Percentiles rank a stretch among this genome's conserved stretches.
Evolutionary conservation across 92 coral and sea anemone genomes (phyloP).

Genomic region (Actinostola sp.): DNA sequence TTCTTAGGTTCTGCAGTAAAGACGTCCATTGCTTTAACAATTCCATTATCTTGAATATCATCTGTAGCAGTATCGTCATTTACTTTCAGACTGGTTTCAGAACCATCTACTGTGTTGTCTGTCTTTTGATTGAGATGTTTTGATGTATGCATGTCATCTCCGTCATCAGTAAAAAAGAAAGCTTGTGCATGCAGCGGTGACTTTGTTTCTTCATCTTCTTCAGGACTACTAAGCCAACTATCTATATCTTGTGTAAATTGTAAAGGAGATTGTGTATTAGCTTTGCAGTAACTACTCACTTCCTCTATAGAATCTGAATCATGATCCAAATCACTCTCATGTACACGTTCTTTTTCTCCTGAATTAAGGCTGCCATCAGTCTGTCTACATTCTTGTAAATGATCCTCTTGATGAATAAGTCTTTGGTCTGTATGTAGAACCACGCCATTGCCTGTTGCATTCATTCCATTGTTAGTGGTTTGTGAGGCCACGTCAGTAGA

Average conservation of each 20-base stretch:
- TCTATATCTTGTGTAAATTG: conserved; percentile 68
- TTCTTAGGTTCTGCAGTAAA: background rate
- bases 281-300: background rate
- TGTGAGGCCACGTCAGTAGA: too few relatives aligned
- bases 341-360: background rate
- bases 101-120: background rate
- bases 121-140: background rate
- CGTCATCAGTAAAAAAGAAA: background rate
- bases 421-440: too few relatives aligned
- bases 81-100: conserved; percentile 1
- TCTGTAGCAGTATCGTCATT: background rate
- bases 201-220: conserved; percentile 54
- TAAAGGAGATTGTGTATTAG: background rate
- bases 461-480: too few relatives aligned
- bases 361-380: background rate
- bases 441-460: too few relatives aligned
- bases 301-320: conserved; percentile 34
- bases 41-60: background rate
- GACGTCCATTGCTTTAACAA: background rate
- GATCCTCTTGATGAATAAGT: too few relatives aligned
- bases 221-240: conserved; percentile 85
- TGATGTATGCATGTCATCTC: background rate
- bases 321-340: conserved; percentile 9
- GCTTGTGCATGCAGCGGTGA: conserved; percentile 10
- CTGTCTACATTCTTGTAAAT: too few relatives aligned